These are phyloP conservation scores for Drosophila percnosoma DNA, from an alignment of 2,888 invertebrate species.

Conservation along the genomic window DNA sequence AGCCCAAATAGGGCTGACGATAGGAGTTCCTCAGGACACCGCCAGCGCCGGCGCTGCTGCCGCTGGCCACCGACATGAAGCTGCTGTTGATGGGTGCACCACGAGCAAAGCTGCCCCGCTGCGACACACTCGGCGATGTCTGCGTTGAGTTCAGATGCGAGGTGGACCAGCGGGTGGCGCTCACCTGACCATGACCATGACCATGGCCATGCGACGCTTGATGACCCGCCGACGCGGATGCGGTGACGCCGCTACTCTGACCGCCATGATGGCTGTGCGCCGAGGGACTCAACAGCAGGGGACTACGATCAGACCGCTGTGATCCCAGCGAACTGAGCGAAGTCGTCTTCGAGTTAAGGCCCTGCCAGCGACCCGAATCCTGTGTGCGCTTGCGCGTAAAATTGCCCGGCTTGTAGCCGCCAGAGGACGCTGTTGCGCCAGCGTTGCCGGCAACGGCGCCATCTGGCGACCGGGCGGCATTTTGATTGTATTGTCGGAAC, in stretches of 20 bases:
- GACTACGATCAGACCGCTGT: constrained; percentile 85
- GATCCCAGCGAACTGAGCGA: constrained; percentile 91
- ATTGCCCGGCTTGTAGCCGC: constrained; percentile 89
- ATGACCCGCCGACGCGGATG: constrained; percentile 26
- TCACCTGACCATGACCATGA: constrained; percentile 41
- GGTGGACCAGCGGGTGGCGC: constrained; percentile 89
- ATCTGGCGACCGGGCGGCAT: constrained; percentile 71
- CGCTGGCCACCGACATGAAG: constrained; percentile 87
- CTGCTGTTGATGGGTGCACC: constrained; percentile 85
- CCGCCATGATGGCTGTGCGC: constrained; percentile 85
- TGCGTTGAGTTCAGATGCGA: constrained; percentile 90
- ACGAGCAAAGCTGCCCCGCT: constrained; percentile 89
- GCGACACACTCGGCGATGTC: constrained; percentile 91
- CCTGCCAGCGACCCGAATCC: constrained; percentile 87
- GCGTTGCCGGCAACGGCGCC: constrained; percentile 37
- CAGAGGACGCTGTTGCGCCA: constrained; percentile 24
- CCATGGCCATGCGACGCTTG: constrained; percentile 38
- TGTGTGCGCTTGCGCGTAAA: constrained; percentile 92
- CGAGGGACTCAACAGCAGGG: constrained; percentile 84
- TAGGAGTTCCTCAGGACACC: constrained; percentile 87
- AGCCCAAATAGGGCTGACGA: constrained; percentile 95
- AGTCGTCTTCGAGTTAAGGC: constrained; percentile 93
- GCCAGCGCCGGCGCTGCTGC: constrained; percentile 86
- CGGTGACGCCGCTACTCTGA: constrained; percentile 62
- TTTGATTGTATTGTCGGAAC: constrained; percentile 88